Evolutionary conservation across 2,113 vertebrate genomes (phyloP).

Genomic region (Gallinago media): DNA sequence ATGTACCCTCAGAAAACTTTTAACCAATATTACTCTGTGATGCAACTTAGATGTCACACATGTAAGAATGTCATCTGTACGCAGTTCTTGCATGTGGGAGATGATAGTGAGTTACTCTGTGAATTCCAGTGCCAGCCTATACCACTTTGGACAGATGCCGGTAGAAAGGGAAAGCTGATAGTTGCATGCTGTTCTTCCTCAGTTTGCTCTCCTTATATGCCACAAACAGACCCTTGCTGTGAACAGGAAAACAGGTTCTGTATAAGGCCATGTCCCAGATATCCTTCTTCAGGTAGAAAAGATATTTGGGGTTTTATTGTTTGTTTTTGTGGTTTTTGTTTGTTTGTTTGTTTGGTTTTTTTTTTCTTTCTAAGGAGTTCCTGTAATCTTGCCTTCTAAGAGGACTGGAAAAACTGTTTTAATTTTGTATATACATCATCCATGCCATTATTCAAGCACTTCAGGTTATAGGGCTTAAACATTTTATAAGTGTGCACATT

Average conservation of each 20-base stretch:
- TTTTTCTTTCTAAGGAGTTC: neutral
- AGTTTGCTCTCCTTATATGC: neutral
- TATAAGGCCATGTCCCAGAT: neutral
- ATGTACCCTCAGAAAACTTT: neutral
- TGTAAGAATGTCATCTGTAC: neutral
- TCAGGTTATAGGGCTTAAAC: neutral
- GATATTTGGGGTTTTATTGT: neutral
- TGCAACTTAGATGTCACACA: neutral
- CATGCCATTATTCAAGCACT: neutral
- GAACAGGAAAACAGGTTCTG: neutral
- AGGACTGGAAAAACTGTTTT: neutral
- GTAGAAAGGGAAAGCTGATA: neutral
- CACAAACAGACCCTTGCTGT: neutral
- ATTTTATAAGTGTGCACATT: neutral
- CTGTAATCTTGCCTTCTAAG: neutral
- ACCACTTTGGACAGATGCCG: neutral
- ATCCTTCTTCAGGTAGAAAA: neutral
- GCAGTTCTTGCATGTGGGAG: neutral
- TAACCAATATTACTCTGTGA: neutral
- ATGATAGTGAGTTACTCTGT: neutral
- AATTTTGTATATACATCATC: neutral
- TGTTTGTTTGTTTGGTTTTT: too few species aligned
- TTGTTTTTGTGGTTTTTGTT: too few species aligned
- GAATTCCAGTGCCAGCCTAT: neutral
- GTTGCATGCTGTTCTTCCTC: fast-evolving